Percentiles rank a stretch among this genome's conserved stretches.
Conservation (phyloP, 1,140 invertebrate species). For the Aporrectodea caliginosa region DNA sequence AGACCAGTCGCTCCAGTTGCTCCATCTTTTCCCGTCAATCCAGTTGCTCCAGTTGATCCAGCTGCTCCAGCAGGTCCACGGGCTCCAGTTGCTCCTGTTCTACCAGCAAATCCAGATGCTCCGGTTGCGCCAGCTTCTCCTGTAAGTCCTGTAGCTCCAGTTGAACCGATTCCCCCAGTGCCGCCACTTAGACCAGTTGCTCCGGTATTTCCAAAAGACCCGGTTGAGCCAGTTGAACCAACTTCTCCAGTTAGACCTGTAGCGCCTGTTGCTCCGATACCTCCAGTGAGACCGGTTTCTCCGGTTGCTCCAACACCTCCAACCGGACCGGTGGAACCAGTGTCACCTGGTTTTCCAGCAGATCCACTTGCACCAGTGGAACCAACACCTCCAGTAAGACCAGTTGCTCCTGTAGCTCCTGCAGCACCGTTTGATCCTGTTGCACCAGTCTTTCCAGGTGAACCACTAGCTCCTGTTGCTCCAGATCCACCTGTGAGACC, state of each 20-base stretch:
- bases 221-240: not conserved
- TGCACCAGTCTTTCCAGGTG: not conserved
- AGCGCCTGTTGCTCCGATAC: not conserved
- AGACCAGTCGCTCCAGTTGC: slow-evolving; percentile 41
- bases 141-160: not conserved
- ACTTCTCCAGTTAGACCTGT: not conserved
- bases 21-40: slow-evolving; percentile 37
- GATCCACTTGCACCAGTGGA: not conserved
- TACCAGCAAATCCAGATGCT: slow-evolving; percentile 21
- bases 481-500: not conserved
- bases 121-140: not conserved
- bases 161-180: not conserved
- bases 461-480: not conserved
- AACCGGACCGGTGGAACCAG: not conserved
- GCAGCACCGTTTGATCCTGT: not conserved
- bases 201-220: not conserved
- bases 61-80: slow-evolving; percentile 32
- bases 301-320: not conserved
- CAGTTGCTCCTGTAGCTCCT: not conserved
- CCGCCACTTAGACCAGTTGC: not conserved
- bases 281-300: not conserved
- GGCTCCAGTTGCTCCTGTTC: slow-evolving; percentile 30
- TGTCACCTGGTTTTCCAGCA: not conserved
- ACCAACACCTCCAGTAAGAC: not conserved
- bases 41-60: slow-evolving; percentile 35